Percentiles rank a stretch among this genome's conserved stretches.
These are phyloP conservation scores for Solenodon paradoxus DNA, from an alignment of 2,113 vertebrate species.

Conservation along the genomic window DNA sequence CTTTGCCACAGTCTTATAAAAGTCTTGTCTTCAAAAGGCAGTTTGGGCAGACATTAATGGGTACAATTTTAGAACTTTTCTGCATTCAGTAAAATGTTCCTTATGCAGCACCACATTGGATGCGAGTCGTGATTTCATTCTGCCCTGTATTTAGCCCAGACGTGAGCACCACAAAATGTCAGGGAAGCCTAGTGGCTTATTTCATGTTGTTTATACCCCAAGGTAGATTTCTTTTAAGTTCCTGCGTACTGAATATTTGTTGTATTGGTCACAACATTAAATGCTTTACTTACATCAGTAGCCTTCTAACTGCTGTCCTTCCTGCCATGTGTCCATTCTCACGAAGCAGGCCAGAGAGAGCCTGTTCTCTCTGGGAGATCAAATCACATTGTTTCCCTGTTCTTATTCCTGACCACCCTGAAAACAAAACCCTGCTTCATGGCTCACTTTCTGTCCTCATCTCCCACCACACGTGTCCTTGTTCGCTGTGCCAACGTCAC, in stretches of 20 bases:
- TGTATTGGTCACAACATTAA: not conserved
- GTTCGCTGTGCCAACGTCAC: not conserved
- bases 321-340: not conserved
- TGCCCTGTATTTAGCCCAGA: not conserved
- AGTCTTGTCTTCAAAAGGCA: not conserved
- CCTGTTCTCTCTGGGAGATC: no score
- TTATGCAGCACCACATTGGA: not conserved
- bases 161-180: not conserved
- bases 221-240: not conserved
- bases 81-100: not conserved
- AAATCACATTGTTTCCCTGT: not conserved
- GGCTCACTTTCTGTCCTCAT: not conserved
- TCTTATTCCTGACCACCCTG: not conserved
- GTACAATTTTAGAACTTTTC: not conserved
- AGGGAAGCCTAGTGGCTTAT: not conserved
- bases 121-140: not conserved
- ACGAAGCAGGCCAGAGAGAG: not conserved
- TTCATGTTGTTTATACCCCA: not conserved
- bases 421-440: not conserved
- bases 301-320: not conserved
- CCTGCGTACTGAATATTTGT: not conserved
- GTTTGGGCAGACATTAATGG: not conserved
- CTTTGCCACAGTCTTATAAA: not conserved
- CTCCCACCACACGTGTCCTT: accelerated
- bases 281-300: not conserved